A percentile compares a stretch with the other conserved stretches of the same genome.
These are phyloP conservation scores for Brachionus plicatilis DNA, from an alignment of 1,140 invertebrate genomes.

Conservation along the genomic window DNA sequence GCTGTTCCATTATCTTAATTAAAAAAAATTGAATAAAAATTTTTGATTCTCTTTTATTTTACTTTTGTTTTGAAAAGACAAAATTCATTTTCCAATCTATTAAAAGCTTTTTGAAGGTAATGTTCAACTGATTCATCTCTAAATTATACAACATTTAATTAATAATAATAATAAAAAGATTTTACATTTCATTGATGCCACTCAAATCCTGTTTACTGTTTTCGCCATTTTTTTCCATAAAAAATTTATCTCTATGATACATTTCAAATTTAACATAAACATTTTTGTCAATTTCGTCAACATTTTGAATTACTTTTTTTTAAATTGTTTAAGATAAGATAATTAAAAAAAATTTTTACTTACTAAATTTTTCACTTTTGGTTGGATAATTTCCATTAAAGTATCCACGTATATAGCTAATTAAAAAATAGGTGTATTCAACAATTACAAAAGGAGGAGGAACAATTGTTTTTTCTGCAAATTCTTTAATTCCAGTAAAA, in stretches of 20 bases:
- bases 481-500: slow-evolving; percentile 16
- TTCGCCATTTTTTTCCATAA: not conserved
- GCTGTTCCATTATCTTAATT: not conserved
- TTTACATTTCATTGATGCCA: not conserved
- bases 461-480: slow-evolving; percentile 8
- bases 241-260: slow-evolving; percentile 15
- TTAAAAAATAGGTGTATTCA: not conserved
- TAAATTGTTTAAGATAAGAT: not conserved
- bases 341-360: not conserved
- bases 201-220: not conserved
- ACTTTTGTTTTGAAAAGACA: not conserved
- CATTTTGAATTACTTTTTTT: not conserved
- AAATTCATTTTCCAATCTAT: not conserved
- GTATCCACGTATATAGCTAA: slow-evolving; percentile 4
- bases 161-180: not conserved
- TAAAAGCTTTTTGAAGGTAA: not conserved
- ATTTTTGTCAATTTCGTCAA: not conserved
- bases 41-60: not conserved
- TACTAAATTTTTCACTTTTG: slow-evolving; percentile 20
- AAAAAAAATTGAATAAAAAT: not conserved
- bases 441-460: slow-evolving; percentile 18
- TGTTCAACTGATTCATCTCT: not conserved
- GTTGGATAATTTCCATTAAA: not conserved
- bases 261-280: slow-evolving; percentile 39
- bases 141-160: not conserved